Base-by-base conservation (phyloP, 2,888 invertebrate species). In the Ennomos quercinarius region DNA sequence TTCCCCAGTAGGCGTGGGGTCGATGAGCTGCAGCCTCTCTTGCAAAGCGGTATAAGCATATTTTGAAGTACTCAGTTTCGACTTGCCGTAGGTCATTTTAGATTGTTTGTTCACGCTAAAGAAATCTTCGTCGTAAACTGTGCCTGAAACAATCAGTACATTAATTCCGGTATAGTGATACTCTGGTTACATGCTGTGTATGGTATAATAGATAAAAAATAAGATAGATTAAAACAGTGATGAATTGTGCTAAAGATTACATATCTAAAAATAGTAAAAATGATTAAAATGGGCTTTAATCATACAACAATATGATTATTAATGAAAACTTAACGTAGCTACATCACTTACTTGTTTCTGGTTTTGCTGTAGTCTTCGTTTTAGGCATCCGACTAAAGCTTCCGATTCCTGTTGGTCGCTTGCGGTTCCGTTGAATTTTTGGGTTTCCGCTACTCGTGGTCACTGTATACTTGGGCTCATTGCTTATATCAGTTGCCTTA, bases 1-100 rank as follows among this genome's bases (percentile, higher is more conserved):
- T 61, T 89, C 89, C 0, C 91, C 91, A 0, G 89, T 89, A 0
- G 91, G 91, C 1, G 90, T 91, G 0, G 91, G 87, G 48, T 91
- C 91, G 10, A 91, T 91, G 8, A 91, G 71, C 61, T 83, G 84
- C 8, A 91, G 74, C 57, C 91, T 76, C 59, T 91, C 88, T 0
- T 90, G 86, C 10, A 91, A 72, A 0, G 89, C 86, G n/a, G 80
- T 83, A 9, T 65, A 65, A 0, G 51, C 46, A 44, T 55, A 55
- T 37, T 45, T 54, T 6, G 53, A 36, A 5, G 55, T 13, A 27
- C 27, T 27, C 27, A 27, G 27, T 39, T 76, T 79, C 2, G 80
- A 76, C 63, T 87, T 90, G 0, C 87, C 81, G 40, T 89, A 89
- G 0, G 87, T 88, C 8, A 84, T 84, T 73, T 88, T 89, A 1